Evolutionary conservation across 2,797 vertebrate species (phyloP), one percentile per base, ranked within the genome.

Genomic region (Urocyon cinereoargenteus): DNA sequence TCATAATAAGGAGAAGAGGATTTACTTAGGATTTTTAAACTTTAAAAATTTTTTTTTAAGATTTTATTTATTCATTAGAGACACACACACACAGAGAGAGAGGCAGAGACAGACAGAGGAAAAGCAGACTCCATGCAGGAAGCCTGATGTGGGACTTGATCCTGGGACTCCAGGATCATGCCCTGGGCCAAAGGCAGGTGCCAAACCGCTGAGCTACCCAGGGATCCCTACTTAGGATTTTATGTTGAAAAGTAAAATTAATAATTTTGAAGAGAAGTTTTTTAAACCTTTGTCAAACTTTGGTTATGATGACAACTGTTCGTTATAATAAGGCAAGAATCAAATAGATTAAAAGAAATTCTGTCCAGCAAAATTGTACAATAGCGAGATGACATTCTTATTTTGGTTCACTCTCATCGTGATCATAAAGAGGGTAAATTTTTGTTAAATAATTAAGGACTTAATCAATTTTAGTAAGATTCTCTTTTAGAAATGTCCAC

Each of bases 11-110:
- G 36, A 75, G 34, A 51, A 36, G 84, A 93, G 79, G 16, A 18
- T 62, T 92, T 92, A 96, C 77, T 89, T 78, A 84, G 36, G 59
- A 82, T 83, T 88, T 75, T 73, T 45, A 45, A 45, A 45, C 40
- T 45, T 45, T 1, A 45, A 45, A 45, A 45, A 45, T 7, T 1
- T 45, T 45, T 45, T 45, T 45, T 7, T 7, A 45, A 45, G 40
- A 49, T 61, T 53, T 53, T 3, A 53, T 53, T 16, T 15, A 64
- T 45, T 8, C 40, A 45, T 45, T 45, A 45, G 40, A 45, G 40
- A 45, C 40, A 45, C 40, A 45, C 36, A n/a, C n/a, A n/a, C n/a
- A n/a, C n/a, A n/a, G 1, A 45, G 40, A 45, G 40, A 45, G 40
- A 45, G 40, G 40, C 40, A 45, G 40, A 45, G 40, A 45, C 40